These are phyloP conservation scores for Aphodius sticticus DNA, from an alignment of 2,888 invertebrate species.

Conservation along the genomic window DNA sequence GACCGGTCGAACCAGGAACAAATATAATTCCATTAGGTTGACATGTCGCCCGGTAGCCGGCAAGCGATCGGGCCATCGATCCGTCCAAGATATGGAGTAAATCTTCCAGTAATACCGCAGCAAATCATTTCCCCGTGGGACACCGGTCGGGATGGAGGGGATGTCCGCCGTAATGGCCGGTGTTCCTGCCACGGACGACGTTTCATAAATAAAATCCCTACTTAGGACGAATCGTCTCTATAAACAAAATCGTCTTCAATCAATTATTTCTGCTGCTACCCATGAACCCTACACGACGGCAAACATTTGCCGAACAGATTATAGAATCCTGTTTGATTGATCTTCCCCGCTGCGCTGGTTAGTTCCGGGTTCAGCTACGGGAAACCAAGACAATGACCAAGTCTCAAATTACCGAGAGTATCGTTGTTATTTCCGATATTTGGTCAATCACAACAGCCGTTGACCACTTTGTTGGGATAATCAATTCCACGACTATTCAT, in stretches of 20 bases:
- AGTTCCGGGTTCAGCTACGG: neutral
- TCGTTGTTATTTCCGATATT: too few relatives aligned
- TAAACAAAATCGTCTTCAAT: slow-evolving; percentile 55
- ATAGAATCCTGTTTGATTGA: neutral
- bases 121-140: slow-evolving; percentile 30
- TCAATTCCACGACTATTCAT: too few relatives aligned
- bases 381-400: neutral
- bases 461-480: too few relatives aligned
- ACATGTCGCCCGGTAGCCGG: slow-evolving; percentile 30
- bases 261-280: slow-evolving; percentile 49
- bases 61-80: slow-evolving; percentile 37
- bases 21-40: slow-evolving; percentile 38
- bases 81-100: slow-evolving; percentile 30
- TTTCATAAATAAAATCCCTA: slow-evolving; percentile 55
- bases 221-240: slow-evolving; percentile 16
- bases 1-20: slow-evolving; percentile 31
- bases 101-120: slow-evolving; percentile 32
- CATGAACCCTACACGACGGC: neutral
- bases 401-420: neutral
- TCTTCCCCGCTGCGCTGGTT: neutral
- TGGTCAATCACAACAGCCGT: too few relatives aligned
- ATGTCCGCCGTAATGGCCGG: slow-evolving; percentile 56
- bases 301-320: neutral
- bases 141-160: slow-evolving; percentile 51
- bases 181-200: slow-evolving; percentile 38